These are phyloP conservation scores for Euglossa dilemma DNA, from an alignment of 1,140 invertebrate genomes.

Conservation along the genomic window DNA sequence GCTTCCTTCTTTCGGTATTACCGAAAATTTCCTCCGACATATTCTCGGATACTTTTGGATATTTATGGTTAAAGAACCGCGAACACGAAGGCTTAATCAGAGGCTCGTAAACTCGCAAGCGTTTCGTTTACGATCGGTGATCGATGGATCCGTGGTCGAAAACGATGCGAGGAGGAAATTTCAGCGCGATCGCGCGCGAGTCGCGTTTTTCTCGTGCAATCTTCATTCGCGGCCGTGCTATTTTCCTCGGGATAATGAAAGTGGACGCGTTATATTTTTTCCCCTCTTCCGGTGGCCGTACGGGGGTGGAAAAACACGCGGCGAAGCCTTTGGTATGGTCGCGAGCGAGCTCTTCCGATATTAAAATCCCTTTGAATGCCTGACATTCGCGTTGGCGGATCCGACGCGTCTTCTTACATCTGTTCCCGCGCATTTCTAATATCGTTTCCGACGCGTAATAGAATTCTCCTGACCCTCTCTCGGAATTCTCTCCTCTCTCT, in stretches of 20 bases:
- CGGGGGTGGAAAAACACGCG: neutral
- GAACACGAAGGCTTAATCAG: too few relatives aligned
- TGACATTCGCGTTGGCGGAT: neutral
- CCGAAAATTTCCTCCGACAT: too few relatives aligned
- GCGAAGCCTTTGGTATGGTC: slow-evolving; percentile 2
- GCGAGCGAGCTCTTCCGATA: slow-evolving; percentile 28
- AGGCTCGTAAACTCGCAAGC: neutral
- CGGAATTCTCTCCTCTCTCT: neutral
- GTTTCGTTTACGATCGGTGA: neutral
- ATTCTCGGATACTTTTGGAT: too few relatives aligned
- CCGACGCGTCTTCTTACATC: neutral
- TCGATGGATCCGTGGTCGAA: slow-evolving; percentile 1
- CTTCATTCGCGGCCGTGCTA: neutral
- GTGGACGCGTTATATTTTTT: slow-evolving; percentile 19
- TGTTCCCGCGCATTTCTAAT: slow-evolving; percentile 9
- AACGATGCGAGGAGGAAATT: neutral
- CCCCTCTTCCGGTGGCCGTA: too few relatives aligned
- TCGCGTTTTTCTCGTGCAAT: neutral
- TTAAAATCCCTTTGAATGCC: slow-evolving; percentile 43
- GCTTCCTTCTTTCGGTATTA: too few relatives aligned
- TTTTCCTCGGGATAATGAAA: slow-evolving; percentile 35
- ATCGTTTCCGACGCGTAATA: neutral
- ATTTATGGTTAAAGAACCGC: too few relatives aligned
- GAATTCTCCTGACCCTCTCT: neutral
- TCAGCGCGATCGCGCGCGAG: neutral